Conservation (phyloP, 1,140 invertebrate genomes). For the Ditylenchus dipsaci region DNA sequence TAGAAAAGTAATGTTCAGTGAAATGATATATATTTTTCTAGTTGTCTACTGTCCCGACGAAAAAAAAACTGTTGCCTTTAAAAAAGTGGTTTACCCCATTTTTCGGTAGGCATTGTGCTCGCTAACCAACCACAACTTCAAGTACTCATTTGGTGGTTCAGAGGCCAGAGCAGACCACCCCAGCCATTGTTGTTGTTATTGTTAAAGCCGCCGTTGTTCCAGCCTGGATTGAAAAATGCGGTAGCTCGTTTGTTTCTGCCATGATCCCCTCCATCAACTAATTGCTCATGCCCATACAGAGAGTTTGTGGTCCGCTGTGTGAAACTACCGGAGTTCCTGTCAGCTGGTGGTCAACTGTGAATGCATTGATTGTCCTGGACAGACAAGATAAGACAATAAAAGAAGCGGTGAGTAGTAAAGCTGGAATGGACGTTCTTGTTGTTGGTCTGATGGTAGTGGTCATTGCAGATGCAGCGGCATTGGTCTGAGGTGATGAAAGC, state of each 20-base stretch:
- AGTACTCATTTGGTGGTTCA: constrained; percentile 44
- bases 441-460: too few species aligned
- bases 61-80: too few species aligned
- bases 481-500: too few species aligned
- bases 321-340: constrained; percentile 36
- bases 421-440: background rate
- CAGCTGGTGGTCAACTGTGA: constrained; percentile 8
- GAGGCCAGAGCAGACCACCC: constrained; percentile 39
- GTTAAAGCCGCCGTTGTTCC: constrained; percentile 18
- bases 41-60: constrained; percentile 6
- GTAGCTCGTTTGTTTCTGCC: constrained; percentile 37
- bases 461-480: too few species aligned
- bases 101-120: constrained; percentile 54
- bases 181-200: constrained; percentile 30
- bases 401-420: background rate
- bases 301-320: constrained; percentile 42
- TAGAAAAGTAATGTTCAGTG: too few species aligned
- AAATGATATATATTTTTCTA: background rate
- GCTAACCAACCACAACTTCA: constrained; percentile 47
- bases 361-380: background rate
- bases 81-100: constrained; percentile 38
- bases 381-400: background rate
- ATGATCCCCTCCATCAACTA: constrained; percentile 15
- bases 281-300: constrained; percentile 34
- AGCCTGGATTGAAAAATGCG: constrained; percentile 24